These are phyloP conservation scores for Zygogramma bicolorata DNA, from an alignment of 2,888 invertebrate genomes.

Conservation along the genomic window DNA sequence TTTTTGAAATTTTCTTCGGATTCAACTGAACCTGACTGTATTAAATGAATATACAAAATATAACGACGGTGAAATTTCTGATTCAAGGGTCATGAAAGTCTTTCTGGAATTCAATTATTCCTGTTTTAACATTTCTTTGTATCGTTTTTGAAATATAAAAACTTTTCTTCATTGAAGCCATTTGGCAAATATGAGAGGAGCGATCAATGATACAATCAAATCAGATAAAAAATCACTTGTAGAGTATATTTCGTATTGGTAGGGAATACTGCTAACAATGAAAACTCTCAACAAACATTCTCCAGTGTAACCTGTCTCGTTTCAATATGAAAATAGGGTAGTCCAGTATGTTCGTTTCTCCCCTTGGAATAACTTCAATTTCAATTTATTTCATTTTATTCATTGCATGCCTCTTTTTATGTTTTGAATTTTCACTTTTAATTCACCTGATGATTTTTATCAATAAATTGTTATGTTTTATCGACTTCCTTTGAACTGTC, in stretches of 20 bases:
- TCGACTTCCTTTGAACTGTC: not conserved
- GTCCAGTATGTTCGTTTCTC: not conserved
- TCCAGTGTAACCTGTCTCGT: not conserved
- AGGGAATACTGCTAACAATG: no score
- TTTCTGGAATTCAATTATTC: not conserved
- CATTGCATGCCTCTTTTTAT: no score
- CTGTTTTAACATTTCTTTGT: not conserved
- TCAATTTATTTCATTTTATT: no score
- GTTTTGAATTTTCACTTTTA: not conserved
- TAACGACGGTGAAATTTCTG: no score
- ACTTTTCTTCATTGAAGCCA: not conserved
- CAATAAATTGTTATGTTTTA: not conserved
- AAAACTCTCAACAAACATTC: no score
- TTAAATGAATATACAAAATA: no score
- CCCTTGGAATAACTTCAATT: not conserved
- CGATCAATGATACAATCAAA: not conserved
- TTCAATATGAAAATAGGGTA: not conserved
- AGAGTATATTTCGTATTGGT: no score
- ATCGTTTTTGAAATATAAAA: not conserved
- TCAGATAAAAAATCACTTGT: not conserved
- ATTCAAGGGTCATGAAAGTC: not conserved
- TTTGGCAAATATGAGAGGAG: not conserved
- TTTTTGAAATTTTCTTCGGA: no score
- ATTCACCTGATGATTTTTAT: not conserved
- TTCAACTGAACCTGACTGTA: no score